Evolutionary conservation across 2,888 invertebrate genomes (phyloP), one percentile per base, ranked within the genome.

Genomic region (Leptogaster cylindrica): DNA sequence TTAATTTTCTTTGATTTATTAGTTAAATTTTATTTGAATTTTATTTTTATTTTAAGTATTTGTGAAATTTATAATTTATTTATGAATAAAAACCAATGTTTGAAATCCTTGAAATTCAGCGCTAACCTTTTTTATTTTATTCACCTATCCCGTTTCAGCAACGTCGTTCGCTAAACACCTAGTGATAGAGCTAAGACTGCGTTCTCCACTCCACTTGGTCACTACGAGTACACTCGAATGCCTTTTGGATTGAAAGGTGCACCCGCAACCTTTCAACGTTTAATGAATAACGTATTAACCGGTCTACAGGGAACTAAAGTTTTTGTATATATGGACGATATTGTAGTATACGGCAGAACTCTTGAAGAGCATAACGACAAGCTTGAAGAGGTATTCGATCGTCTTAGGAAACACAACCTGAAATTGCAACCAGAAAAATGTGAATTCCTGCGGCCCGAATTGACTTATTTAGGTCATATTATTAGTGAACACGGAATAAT

Each of bases 171-270:
- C n/a, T n/a, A n/a, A n/a, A n/a, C n/a, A n/a, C n/a, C n/a, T n/a
- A n/a, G 72, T 39, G 76, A 78, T 67, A 66, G 70, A 8, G 64
- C 68, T 20, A 79, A 79, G n/a, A n/a, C n/a, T n/a, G n/a, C 78
- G 2, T 79, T 79, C 68, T 73, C 73, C 2, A 73, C 74, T 7
- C 74, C 73, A 27, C 52, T 68, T 6, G 79, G 77, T 20, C 78
- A 78, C 66, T 78, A 73, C 51, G 75, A 79, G 69, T 80, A 73
- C 58, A 71, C 67, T 5, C 64, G 77, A n/a, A n/a, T n/a, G n/a
- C n/a, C n/a, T n/a, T n/a, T n/a, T n/a, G n/a, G n/a, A n/a, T n/a
- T 82, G 6, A 77, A 76, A 73, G 79, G 79, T 67, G 79, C 80
- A 1, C 80, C 81, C 0, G 75, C 76, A 1, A 78, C 79, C 0